phyloP scores from a whole-genome alignment of 2,797 vertebrate species.

The Parotocinclus haroldoi region DNA sequence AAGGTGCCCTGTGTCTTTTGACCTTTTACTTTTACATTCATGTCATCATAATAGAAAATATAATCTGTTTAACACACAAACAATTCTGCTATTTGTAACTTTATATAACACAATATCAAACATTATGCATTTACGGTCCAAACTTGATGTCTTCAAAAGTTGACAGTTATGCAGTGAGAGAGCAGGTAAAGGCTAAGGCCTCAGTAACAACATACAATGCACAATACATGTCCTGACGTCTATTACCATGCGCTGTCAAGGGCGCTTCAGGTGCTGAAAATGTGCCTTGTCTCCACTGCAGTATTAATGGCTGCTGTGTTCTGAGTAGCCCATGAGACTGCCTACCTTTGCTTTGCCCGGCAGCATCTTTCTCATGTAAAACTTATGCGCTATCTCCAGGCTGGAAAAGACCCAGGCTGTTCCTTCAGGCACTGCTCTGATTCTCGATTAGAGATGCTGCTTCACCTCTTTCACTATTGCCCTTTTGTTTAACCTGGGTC shows the following conservation, averaged over 20 bases:
- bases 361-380: neutral
- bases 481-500: neutral
- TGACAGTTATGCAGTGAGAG: too few species aligned
- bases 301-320: neutral
- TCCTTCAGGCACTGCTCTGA: constrained; percentile 36
- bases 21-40: too few species aligned
- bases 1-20: too few species aligned
- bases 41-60: too few species aligned
- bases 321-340: constrained; percentile 1
- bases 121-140: too few species aligned
- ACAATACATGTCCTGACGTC: neutral
- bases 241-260: constrained; percentile 30
- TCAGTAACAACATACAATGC: too few species aligned
- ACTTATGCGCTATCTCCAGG: constrained; percentile 37
- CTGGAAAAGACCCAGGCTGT: constrained; percentile 38
- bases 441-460: constrained; percentile 39
- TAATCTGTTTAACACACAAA: too few species aligned
- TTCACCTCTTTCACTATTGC: neutral
- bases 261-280: too few species aligned
- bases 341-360: neutral
- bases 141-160: too few species aligned
- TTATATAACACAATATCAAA: too few species aligned
- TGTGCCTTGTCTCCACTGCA: neutral
- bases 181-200: too few species aligned
- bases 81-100: too few species aligned